These are phyloP conservation scores for Gymnogyps californianus DNA, from an alignment of 2,113 vertebrate genomes.

Conservation along the genomic window DNA sequence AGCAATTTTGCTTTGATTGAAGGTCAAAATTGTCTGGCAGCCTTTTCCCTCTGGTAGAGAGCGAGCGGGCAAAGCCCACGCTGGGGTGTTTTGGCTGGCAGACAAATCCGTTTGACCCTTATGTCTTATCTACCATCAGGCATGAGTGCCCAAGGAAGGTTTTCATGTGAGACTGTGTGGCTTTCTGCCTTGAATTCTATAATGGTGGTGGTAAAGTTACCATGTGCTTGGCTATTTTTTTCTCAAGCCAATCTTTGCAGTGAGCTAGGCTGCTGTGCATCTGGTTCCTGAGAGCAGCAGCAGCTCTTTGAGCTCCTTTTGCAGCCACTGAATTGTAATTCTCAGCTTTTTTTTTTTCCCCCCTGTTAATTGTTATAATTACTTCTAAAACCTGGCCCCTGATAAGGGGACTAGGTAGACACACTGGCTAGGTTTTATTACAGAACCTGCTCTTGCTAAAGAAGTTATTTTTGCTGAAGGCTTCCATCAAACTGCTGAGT, in stretches of 20 bases:
- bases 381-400: neutral
- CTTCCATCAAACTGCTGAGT: conserved; percentile 38
- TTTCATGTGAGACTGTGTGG: rapidly evolving
- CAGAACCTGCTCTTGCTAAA: neutral
- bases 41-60: neutral
- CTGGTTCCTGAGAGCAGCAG: neutral
- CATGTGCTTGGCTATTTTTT: neutral
- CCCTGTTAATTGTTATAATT: conserved; percentile 6
- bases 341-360: neutral
- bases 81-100: neutral
- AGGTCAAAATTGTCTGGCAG: neutral
- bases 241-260: neutral
- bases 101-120: neutral
- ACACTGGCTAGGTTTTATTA: conserved; percentile 26
- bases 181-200: neutral
- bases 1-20: neutral
- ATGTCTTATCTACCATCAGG: neutral
- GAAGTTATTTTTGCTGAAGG: conserved; percentile 25
- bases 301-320: neutral
- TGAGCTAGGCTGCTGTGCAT: neutral
- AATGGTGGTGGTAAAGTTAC: neutral
- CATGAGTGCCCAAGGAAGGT: neutral
- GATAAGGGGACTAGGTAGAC: neutral
- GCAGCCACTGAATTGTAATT: neutral
- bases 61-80: rapidly evolving